Base-by-base conservation (phyloP, 2,888 invertebrate genomes). In the Sepioteuthis lessoniana region DNA sequence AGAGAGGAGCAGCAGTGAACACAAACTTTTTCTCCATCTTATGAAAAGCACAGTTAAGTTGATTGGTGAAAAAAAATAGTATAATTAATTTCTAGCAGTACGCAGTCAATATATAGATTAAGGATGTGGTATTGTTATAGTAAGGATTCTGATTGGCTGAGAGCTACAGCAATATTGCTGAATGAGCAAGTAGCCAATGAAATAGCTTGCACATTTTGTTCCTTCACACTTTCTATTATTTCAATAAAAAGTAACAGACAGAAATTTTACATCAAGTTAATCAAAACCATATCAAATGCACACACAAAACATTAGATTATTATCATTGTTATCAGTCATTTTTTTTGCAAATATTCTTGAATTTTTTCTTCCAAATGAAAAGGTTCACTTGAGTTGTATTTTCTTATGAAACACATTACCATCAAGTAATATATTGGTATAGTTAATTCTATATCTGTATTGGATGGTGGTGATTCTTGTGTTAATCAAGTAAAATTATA, bases 141-240 rank as follows among this genome's bases (percentile, higher is more conserved):
- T 76, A n/a, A n/a, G n/a, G n/a, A n/a, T 76, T 76, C n/a, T 76
- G 76, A 76, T 76, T 76, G 76, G 76, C 76, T n/a, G 76, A 76
- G 13, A 76, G 76, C 10, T 76, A 76, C 76, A n/a, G n/a, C 76
- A 76, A 76, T 76, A 76, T n/a, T 76, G n/a, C 76, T 76, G 76
- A 76, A 76, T 76, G n/a, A 76, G n/a, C 76, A 76, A 76, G n/a
- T 19, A 76, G 13, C 76, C 76, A 76, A 76, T 76, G 2, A 55
- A 55, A 55, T 55, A 55, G 50, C 50, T 55, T 55, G 50, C 50
- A 55, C 25, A 25, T 55, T 55, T 76, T 76, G 76, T 76, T 76
- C 76, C 76, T n/a, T 76, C n/a, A 76, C 50, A 76, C 76, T 76
- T 60, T 10, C 76, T 16, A 13, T 76, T n/a, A n/a, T n/a, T 76